Base-by-base conservation (phyloP, 2,113 vertebrate species). In the Rhegmatorhina hoffmannsi region DNA sequence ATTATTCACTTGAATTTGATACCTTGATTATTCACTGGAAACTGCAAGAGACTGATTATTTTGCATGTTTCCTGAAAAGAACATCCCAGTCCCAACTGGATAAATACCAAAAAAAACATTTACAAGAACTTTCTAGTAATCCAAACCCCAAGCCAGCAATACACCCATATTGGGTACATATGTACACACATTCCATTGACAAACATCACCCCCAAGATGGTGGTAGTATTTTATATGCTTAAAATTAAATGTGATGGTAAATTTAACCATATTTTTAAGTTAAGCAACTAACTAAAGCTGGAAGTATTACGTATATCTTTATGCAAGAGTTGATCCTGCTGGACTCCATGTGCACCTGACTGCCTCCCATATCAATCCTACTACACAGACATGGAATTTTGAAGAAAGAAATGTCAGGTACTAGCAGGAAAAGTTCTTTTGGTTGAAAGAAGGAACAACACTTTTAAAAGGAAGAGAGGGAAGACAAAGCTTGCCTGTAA, bases 1-100 rank as follows among this genome's bases (percentile, higher is more conserved):
- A 93, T 75, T 95, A 90, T 96, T 97, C 94, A 90, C 94, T 97
- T 95, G 78, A 87, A 98, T 97, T 97, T 97, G 91, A 96, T 97
- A 96, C 88, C 95, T 96, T 97, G 97, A 97, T 97, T 98, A 97
- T 90, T 95, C 96, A 44, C 31, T 89, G 84, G 83, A 92, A 98
- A 89, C 77, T 28, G 93, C 88, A 95, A 66, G 86, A 97, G 93
- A 92, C 36, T 58, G n/a, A 95, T 94, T 96, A 95, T 90, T 85
- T 94, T 63, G 75, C 82, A 79, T 25, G 31, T 75, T 94, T 97
- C 90, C 87, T 96, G 67, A 82, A 96, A 95, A 94, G 83, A 92
- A 90, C 28, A 46, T 3, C 23, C 26, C 40, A 84, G 59, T 43
- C 78, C 63, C 53, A 77, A 73, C 59, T 43, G 5, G 11, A 52